Base-by-base conservation (phyloP, 2,888 invertebrate genomes). In the Melanargia galathea region DNA sequence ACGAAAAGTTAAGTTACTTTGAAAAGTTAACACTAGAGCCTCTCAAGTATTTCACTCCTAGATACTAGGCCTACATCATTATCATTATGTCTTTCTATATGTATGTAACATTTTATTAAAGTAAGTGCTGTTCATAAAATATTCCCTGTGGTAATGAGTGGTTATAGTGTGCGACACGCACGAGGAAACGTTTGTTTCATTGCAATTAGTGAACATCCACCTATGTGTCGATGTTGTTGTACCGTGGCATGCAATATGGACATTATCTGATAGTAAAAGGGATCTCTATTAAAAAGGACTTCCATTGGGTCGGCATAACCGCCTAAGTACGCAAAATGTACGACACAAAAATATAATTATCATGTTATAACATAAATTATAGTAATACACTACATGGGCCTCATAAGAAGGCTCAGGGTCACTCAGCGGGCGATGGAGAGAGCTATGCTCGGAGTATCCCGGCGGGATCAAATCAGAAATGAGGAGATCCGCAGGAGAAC, bases 201-300 rank as follows among this genome's bases (percentile, higher is more conserved):
- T 75, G 74, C 67, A 46, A 13, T 22, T 18, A 35, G 60, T 59
- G 24, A 61, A 63, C 13, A n/a, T 38, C 60, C 38, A 63, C 58
- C 16, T 60, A 60, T 58, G 48, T 60, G 57, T 62, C 51, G 58
- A 65, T 67, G 71, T 68, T 66, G 70, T 70, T 71, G 74, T 60
- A 71, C 71, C 56, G 58, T 54, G 57, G 68, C 80, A 80, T 79
- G 78, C 81, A 72, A 81, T 76, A 66, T 67, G 64, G 72, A 70
- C 75, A 78, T 82, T 80, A 79, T 71, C 73, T 77, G 73, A 72
- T 77, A 76, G 74, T 69, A 68, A 72, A 76, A 77, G 76, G 73
- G 57, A 60, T 65, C 43, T 58, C 38, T 52, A 46, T 55, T 10
- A 49, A 63, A 63, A 49, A 26, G 26, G 13, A 63, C 46, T 63